Evolutionary conservation across 2,888 invertebrate species (phyloP), one percentile per base, ranked within the genome.

Genomic region (Agrochola lota): DNA sequence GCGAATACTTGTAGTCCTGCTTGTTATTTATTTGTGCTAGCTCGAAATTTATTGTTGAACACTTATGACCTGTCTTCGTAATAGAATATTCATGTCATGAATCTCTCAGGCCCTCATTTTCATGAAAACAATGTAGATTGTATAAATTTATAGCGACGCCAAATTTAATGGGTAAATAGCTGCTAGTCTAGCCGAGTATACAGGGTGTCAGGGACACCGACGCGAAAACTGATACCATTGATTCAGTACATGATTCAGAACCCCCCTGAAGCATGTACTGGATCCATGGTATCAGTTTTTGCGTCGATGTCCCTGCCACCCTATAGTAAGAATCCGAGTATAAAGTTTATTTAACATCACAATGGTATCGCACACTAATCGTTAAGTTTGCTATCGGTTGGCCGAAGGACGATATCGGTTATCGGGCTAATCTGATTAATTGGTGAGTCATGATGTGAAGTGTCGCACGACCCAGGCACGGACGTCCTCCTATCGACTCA

Each of bases 341-440:
- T 40, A 85, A 75, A 60, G 73, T 83, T 80, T 85, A 88, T 89
- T 73, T 78, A 84, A 80, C 79, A 81, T 78, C 77, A 83, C 79
- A 83, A 81, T 78, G 72, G 75, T 80, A 79, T 85, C 77, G 85
- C 26, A 88, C 81, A 87, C 86, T 85, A 90, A 88, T 81, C 86
- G 86, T 85, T 88, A 82, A 88, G 80, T 85, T 70, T 46, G 78
- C 66, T 90, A 92, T 91, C 90, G 90, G 89, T 85, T 89, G 87
- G 86, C 89, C 87, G 82, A 85, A 85, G 81, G 83, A 84, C 91
- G 94, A 94, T 95, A 95, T 90, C 89, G 78, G 91, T 91, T 94
- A 95, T 95, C 95, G 91, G 84, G 77, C 86, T 94, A 94, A 95
- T 96, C 94, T 91, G 93, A 94, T 95, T 95, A 95, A 94, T 95